Percentiles rank a stretch among this genome's conserved stretches.
Evolutionary conservation across 2,888 invertebrate genomes (phyloP).

Genomic region (Lasioglossum malachurum): DNA sequence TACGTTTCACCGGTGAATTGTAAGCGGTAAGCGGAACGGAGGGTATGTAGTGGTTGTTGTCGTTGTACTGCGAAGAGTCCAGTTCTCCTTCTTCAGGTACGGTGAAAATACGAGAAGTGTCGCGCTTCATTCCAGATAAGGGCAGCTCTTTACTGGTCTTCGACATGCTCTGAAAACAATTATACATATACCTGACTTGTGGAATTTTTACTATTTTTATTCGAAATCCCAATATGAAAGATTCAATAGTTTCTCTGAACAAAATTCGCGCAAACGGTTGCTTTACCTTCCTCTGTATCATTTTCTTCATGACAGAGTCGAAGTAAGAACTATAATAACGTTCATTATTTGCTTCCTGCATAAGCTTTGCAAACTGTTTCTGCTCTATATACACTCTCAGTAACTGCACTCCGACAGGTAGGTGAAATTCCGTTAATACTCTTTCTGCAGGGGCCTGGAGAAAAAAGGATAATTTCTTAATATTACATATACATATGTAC

Average conservation of each 20-base stretch:
- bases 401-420: constrained; percentile 93
- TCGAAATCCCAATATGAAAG: too few species aligned
- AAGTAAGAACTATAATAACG: constrained; percentile 73
- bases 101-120: constrained; percentile 92
- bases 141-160: constrained; percentile 85
- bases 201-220: too few species aligned
- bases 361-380: constrained; percentile 85
- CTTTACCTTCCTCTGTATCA: constrained; percentile 73
- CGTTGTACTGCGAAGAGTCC: constrained; percentile 71
- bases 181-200: too few species aligned
- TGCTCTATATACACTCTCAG: constrained; percentile 91
- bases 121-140: constrained; percentile 90
- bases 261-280: background rate
- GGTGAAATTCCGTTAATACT: constrained; percentile 88
- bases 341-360: constrained; percentile 76
- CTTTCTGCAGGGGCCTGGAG: constrained; percentile 90
- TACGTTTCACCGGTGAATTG: constrained; percentile 75
- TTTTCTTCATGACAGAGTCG: constrained; percentile 71
- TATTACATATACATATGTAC: background rate
- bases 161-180: constrained; percentile 83
- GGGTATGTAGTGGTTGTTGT: constrained; percentile 56
- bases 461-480: constrained; percentile 15
- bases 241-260: too few species aligned
- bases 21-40: constrained; percentile 68
- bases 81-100: constrained; percentile 91